Evolutionary conservation across 2,797 vertebrate genomes (phyloP), one percentile per base, ranked within the genome.

Genomic region (Fistularia tabacaria): DNA sequence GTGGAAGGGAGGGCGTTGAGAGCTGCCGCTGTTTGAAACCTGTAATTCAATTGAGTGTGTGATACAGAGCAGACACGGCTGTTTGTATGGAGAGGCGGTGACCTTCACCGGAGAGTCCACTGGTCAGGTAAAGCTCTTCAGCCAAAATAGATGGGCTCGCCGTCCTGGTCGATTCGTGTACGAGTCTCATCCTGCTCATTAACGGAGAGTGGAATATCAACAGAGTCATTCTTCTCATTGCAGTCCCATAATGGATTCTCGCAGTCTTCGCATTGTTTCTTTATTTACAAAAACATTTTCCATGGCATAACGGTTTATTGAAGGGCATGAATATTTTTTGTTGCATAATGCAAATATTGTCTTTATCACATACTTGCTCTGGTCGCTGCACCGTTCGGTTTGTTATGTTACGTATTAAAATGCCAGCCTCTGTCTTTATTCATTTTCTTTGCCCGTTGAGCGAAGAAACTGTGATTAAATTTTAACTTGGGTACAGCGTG

Each of bases 41-140:
- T 74, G 56, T 85, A 81, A 80, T 83, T 82, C 83, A 84, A 85
- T 77, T 81, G 76, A 83, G 73, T 79, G 66, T 71, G 71, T 74
- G 71, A 81, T 80, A 82, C 46, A 73, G 62, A 73, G 67, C n/a
- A 37, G 55, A 62, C 45, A 57, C 48, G 42, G 44, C 52, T 72
- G 60, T 62, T 82, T 77, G 74, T 79, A 71, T 80, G 75, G 80
- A 69, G 64, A 73, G 71, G 60, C 64, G 58, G 59, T 60, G 79
- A 86, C 84, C 87, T 86, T 86, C 69, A 63, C 58, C 71, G 68
- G 74, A 76, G 70, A 74, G 60, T 66, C 62, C 56, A 50, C 48
- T 59, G 53, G 69, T 77, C 72, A 81, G 79, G 73, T 84, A 67
- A 76, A 57, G 59, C 60, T 66, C 71, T 71, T 58, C 46, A 51